A percentile compares a stretch with the other conserved stretches of the same genome.
Evolutionary conservation across 2,113 vertebrate genomes (phyloP).

Genomic region (Urocynchramus pylzowi): DNA sequence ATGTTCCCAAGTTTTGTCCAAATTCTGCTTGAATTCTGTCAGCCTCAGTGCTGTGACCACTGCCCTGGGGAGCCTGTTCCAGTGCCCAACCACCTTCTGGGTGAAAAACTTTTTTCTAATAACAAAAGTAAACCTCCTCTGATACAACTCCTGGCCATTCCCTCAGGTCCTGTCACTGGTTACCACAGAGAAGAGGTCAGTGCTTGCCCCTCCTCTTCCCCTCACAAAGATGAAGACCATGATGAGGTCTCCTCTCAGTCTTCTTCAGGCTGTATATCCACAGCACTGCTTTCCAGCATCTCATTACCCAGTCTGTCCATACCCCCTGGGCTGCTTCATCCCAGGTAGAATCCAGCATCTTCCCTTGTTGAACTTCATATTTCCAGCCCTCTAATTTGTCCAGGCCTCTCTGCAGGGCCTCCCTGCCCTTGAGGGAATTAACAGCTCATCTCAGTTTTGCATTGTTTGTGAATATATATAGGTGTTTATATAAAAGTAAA

Average conservation of each 20-base stretch:
- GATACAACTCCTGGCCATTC: neutral
- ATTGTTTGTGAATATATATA: neutral
- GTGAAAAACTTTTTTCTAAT: neutral
- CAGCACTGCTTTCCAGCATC: neutral
- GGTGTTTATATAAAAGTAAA: neutral
- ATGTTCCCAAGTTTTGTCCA: fast-evolving
- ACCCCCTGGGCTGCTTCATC: too few relatives aligned
- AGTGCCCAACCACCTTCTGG: neutral
- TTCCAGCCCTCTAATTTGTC: neutral
- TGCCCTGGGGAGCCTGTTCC: neutral
- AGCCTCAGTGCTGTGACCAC: fast-evolving
- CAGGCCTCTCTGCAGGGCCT: neutral
- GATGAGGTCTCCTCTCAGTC: neutral
- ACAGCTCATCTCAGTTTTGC: neutral
- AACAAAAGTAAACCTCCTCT: neutral
- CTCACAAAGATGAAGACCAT: neutral
- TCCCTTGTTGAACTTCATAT: neutral
- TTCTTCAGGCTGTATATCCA: neutral
- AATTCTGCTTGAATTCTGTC: neutral
- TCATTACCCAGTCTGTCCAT: neutral
- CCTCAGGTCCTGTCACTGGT: neutral
- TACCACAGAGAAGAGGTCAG: too few relatives aligned
- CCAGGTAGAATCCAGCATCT: neutral
- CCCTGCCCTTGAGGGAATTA: neutral
- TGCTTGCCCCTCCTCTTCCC: neutral